Base-by-base conservation (phyloP, 2,888 invertebrate species). In the Clepsis dumicolana region DNA sequence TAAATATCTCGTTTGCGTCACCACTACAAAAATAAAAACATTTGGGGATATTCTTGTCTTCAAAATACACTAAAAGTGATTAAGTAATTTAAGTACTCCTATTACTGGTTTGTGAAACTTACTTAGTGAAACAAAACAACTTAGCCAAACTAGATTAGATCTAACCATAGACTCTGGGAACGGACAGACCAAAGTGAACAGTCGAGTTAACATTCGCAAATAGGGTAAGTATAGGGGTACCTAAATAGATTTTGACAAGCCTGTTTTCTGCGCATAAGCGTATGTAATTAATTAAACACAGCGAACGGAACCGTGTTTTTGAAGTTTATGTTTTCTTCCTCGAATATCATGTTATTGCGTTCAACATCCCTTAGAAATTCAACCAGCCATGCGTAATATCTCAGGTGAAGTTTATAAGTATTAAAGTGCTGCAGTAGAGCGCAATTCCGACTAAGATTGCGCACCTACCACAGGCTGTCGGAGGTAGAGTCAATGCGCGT, bases 321-420 rank as follows among this genome's bases (percentile, higher is more conserved):
- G 48, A 48, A 48, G 48, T 21, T 48, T 48, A 21, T 21, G 48
- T 48, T 48, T 21, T 48, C 21, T 48, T 21, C 48, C 48, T 48
- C 48, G 10, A 21, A 48, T 48, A 12, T 48, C 48, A 10, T 48
- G 48, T 48, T 21, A 48, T 48, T 21, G 21, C 48, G 48, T 12
- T 48, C 21, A 21, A 48, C 48, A 48, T 48, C 21, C 12, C 21
- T 48, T 48, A 48, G 52, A 52, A 54, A 54, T 54, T 54, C 53
- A 54, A 29, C 29, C 27, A 54, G 29, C 24, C 53, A 29, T 14
- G 53, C 29, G n/a, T 29, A 29, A 54, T 29, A 54, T 54, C 27
- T 52, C 53, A 18, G 24, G 10, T 54, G 53, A 18, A n/a, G 16
- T 54, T 4, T 29, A 29, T 18, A 48, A 10, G 1, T 8, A 21